These are phyloP conservation scores for Todiramphus chloris DNA, from an alignment of 2,113 vertebrate species.

Conservation along the genomic window DNA sequence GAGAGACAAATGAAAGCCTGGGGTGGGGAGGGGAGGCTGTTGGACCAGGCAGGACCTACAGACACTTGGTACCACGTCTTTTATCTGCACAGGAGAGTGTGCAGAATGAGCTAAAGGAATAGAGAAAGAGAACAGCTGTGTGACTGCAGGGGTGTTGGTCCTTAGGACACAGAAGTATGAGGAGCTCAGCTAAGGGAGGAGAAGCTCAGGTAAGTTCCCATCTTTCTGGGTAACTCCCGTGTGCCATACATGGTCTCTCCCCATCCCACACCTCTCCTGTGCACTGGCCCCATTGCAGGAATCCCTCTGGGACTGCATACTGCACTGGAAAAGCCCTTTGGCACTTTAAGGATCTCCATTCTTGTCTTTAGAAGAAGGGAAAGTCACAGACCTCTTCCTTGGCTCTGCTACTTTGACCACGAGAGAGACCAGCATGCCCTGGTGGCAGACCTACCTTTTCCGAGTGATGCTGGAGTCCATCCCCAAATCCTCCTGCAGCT, in stretches of 20 bases:
- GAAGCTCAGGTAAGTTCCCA: neutral
- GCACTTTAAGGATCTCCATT: neutral
- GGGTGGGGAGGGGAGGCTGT: neutral
- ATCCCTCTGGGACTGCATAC: neutral
- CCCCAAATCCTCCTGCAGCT: constrained; percentile 84
- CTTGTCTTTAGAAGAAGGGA: neutral
- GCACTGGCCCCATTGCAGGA: neutral
- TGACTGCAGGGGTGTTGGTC: neutral
- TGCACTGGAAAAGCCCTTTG: neutral
- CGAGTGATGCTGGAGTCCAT: constrained; percentile 87
- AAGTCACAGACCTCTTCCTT: neutral
- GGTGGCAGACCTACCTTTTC: constrained; percentile 77
- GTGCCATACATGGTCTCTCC: neutral
- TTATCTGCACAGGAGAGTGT: neutral
- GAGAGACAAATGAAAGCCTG: rapidly evolving
- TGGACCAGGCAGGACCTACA: neutral
- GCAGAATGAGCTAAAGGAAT: neutral
- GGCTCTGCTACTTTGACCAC: neutral
- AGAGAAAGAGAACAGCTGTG: rapidly evolving
- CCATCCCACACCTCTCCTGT: neutral
- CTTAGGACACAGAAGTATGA: rapidly evolving
- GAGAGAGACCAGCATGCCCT: neutral
- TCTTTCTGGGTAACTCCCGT: neutral
- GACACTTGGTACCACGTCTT: rapidly evolving
- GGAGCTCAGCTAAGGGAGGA: neutral